phyloP scores from a whole-genome alignment of 2,888 invertebrate species.

The Mylabris sibirica region DNA sequence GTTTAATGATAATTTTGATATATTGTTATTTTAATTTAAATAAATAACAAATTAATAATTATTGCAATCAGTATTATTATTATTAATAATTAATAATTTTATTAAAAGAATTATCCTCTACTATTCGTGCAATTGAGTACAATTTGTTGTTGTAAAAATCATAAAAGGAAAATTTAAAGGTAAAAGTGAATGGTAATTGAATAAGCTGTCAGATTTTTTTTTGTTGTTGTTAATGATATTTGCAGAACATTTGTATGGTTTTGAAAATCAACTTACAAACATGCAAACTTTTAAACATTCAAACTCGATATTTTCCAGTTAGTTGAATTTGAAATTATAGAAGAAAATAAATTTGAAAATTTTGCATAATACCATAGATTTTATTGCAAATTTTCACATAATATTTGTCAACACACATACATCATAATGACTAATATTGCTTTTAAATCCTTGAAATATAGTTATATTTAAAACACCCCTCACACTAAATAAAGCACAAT shows the following conservation, averaged over 20 bases:
- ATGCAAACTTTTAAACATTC: slow-evolving; percentile 4
- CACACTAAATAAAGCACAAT: slow-evolving; percentile 24
- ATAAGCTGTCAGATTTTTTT: neutral
- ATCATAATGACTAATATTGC: slow-evolving; percentile 13
- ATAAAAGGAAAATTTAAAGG: neutral
- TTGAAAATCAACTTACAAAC: slow-evolving; percentile 1
- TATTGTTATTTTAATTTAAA: neutral
- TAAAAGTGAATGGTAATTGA: neutral
- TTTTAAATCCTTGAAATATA: slow-evolving; percentile 28
- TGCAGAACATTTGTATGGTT: neutral
- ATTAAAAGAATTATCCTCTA: neutral
- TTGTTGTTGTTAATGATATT: neutral
- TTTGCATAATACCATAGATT: neutral
- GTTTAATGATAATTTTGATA: neutral
- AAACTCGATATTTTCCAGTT: neutral
- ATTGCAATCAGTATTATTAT: too few species aligned
- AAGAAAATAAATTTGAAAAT: neutral
- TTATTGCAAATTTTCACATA: slow-evolving; percentile 1
- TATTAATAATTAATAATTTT: neutral
- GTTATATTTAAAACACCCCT: slow-evolving; percentile 27
- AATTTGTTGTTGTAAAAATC: neutral
- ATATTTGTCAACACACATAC: slow-evolving; percentile 9
- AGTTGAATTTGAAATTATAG: too few species aligned
- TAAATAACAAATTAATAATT: neutral
- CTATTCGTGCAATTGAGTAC: neutral